Evolutionary conservation across 2,888 invertebrate species (phyloP).

Genomic region (Noctua pronuba): DNA sequence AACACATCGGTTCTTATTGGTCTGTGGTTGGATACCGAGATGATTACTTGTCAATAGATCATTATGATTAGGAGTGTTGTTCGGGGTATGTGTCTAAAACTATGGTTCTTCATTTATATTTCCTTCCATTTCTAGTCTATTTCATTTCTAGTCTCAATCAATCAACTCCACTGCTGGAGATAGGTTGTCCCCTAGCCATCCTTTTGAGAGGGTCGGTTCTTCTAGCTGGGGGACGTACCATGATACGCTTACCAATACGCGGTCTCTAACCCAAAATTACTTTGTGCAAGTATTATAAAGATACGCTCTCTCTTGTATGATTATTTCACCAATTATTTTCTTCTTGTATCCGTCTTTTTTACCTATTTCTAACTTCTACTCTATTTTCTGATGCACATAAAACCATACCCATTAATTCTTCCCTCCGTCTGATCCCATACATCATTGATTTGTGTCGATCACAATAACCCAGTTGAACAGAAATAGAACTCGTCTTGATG

Average conservation of each 20-base stretch:
- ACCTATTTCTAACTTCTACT: not conserved
- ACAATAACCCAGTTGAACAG: slow-evolving; percentile 59
- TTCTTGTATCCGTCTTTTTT: not conserved
- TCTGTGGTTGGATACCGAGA: not conserved
- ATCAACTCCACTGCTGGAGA: not conserved
- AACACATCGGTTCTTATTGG: not conserved
- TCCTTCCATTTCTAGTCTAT: not conserved
- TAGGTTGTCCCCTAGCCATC: not conserved
- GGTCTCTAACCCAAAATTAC: not conserved
- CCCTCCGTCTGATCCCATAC: not conserved
- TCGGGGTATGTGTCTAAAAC: not conserved
- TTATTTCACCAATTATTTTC: not conserved
- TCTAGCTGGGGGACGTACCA: not conserved
- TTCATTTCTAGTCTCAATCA: not conserved
- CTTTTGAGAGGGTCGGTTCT: not conserved
- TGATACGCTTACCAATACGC: not conserved
- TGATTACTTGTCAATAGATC: not conserved
- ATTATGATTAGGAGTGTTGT: not conserved
- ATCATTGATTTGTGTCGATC: slow-evolving; percentile 48
- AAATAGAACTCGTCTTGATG: slow-evolving; percentile 61
- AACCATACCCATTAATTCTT: not conserved
- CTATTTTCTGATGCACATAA: not conserved
- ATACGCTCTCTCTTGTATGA: not conserved
- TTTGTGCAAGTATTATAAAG: not conserved
- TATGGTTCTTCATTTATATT: not conserved